Evolutionary conservation across 2,113 vertebrate species (phyloP).

Genomic region (Seriola aureovittata): DNA sequence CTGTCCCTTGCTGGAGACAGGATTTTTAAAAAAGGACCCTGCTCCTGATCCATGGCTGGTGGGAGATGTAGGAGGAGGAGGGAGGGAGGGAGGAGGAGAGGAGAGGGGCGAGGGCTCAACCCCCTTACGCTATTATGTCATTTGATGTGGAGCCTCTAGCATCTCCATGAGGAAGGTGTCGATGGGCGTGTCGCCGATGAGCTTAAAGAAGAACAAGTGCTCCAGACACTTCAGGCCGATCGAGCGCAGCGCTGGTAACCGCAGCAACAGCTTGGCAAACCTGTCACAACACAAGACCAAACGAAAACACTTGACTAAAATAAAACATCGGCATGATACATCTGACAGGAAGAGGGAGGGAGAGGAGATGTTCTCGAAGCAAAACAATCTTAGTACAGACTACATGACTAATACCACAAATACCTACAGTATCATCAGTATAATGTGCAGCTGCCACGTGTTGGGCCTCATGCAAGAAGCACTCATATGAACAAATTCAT

Average conservation of each 20-base stretch:
- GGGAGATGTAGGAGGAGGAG: constrained; percentile 15
- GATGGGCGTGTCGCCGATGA: constrained; percentile 98
- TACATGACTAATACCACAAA: no score
- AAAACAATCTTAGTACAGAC: no score
- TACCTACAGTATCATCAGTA: no score
- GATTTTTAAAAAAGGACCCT: constrained; percentile 8
- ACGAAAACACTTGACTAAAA: neutral
- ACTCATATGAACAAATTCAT: no score
- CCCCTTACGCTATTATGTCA: constrained; percentile 88
- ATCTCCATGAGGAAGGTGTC: constrained; percentile 99
- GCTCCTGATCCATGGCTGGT: constrained; percentile 34
- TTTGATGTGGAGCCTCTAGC: constrained; percentile 98
- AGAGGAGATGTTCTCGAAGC: neutral
- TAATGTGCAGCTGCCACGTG: no score
- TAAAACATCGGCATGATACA: neutral
- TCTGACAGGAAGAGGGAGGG: neutral
- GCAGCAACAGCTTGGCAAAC: constrained; percentile 97
- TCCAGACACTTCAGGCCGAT: constrained; percentile 99
- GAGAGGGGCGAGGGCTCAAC: constrained; percentile 7
- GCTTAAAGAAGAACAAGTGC: constrained; percentile 99
- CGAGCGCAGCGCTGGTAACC: constrained; percentile 96
- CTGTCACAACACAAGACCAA: constrained; percentile 76
- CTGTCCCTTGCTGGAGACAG: constrained; percentile 57
- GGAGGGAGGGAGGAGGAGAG: neutral
- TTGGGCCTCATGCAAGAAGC: no score